Evolutionary conservation across 2,888 invertebrate genomes (phyloP).

Genomic region (Pherbina coryleti): DNA sequence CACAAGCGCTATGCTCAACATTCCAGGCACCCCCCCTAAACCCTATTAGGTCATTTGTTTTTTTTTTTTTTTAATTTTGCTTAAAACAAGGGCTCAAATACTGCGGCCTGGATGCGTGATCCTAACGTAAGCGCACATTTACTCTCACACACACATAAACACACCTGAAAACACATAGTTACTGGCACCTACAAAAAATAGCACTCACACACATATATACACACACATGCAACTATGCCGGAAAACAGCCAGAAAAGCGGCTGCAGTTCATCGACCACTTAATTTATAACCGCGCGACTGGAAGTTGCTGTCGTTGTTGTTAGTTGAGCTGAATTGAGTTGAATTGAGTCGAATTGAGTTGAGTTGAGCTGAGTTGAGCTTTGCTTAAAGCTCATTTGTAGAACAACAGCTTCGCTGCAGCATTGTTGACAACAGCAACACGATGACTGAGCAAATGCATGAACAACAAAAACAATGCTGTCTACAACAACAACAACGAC

Average conservation of each 20-base stretch:
- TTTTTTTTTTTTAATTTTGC: too few species aligned
- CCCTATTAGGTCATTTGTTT: too few species aligned
- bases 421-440: constrained; percentile 20
- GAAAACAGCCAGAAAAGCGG: constrained; percentile 38
- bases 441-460: too few species aligned
- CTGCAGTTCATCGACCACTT: constrained; percentile 67
- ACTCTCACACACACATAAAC: neutral
- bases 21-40: too few species aligned
- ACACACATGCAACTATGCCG: neutral
- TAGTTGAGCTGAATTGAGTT: neutral
- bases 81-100: neutral
- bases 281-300: constrained; percentile 55
- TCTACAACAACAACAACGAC: neutral
- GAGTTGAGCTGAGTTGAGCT: constrained; percentile 52
- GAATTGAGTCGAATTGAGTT: neutral
- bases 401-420: constrained; percentile 5
- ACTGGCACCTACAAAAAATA: neutral
- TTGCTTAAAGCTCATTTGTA: constrained; percentile 58
- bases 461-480: neutral
- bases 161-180: neutral
- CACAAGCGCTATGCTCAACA: too few species aligned
- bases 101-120: neutral
- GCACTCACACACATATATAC: neutral
- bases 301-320: neutral
- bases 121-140: constrained; percentile 23